Evolutionary conservation across 2,888 invertebrate genomes (phyloP), one percentile per base, ranked within the genome.

Genomic region (Dexiosoma caninum): DNA sequence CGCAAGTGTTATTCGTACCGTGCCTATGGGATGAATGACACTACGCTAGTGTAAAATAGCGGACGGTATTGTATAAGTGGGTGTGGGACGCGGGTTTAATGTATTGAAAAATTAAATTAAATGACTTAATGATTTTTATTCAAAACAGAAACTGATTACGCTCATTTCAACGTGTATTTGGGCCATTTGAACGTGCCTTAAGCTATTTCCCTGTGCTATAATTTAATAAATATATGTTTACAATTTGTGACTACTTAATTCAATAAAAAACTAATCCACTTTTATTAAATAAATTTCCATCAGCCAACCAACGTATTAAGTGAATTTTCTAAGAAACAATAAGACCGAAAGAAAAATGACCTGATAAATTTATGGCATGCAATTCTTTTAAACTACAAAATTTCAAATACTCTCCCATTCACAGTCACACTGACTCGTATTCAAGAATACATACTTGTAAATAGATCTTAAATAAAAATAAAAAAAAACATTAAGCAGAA

Each of bases 291-390:
- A 64, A 64, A 70, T 49, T 49, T 49, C 14, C 16, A 70, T 21
- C 37, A 55, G 12, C 23, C 46, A 55, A 12, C 23, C 46, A 44
- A 40, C 12, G 40, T 49, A 57, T 71, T 62, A 76, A 76, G 40
- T 69, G 71, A 72, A 82, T 57, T 76, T 72, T 71, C 67, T 66
- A 79, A 70, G 57, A 67, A 46, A 32, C 21, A 1, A n/a, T n/a
- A 59, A 19, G 0, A 35, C 30, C 2, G 0, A 14, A 27, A 72
- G 14, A 40, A 72, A 62, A 57, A 46, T 8, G n/a, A 12, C 9
- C 59, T 46, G 42, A 1, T 19, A 72, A 55, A 81, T 81, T 81
- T 81, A 81, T 81, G 81, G 77, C 81, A 77, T 81, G 77, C 77
- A 77, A 81, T 69, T 51, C n/a, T 62, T 40, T 71, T 49, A 9